These are phyloP conservation scores for Netelia virgata DNA, from an alignment of 2,888 invertebrate species.

Conservation along the genomic window DNA sequence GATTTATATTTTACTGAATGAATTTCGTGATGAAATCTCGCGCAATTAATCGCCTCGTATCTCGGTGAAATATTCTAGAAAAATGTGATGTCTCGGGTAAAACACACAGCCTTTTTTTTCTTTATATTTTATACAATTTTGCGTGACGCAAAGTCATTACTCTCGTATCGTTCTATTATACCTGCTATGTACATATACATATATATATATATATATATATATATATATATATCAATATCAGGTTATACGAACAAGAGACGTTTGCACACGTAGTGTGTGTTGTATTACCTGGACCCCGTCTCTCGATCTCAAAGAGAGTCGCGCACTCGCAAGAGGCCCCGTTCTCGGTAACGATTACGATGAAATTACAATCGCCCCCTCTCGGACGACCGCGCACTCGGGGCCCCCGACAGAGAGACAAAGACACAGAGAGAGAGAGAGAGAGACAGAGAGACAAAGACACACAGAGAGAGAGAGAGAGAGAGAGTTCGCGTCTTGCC, in stretches of 20 bases:
- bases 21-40: too few species aligned
- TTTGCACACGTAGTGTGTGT: background rate
- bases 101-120: background rate
- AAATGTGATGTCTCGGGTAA: background rate
- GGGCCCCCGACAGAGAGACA: background rate
- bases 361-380: conserved; percentile 64
- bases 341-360: conserved; percentile 67
- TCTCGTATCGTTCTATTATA: conserved; percentile 57
- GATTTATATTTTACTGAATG: too few species aligned
- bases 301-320: conserved; percentile 50
- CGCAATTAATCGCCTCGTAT: background rate
- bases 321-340: conserved; percentile 41
- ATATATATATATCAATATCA: background rate
- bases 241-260: background rate
- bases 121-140: conserved; percentile 25
- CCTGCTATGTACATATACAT: conserved; percentile 36
- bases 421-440: background rate
- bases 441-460: too few species aligned
- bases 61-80: background rate
- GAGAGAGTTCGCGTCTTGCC: conserved; percentile 16
- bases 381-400: conserved; percentile 37
- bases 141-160: conserved; percentile 59
- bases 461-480: too few species aligned
- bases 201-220: too few species aligned
- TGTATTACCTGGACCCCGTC: conserved; percentile 34